Conservation (phyloP, 1,140 invertebrate genomes). For the Episyrphus balteatus region DNA sequence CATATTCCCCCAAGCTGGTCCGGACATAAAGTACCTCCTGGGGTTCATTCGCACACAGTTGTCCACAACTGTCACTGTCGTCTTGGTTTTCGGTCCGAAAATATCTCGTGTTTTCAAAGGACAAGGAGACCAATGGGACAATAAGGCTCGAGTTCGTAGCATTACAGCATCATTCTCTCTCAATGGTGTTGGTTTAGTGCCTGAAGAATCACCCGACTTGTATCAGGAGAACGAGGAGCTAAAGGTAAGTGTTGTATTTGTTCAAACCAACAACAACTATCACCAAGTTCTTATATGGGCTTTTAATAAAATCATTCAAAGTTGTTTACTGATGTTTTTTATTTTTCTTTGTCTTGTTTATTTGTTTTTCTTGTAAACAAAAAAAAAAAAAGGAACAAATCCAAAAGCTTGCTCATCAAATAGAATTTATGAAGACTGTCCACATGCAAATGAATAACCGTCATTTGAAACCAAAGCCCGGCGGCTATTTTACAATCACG, state of each 20-base stretch:
- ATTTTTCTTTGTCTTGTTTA: background rate
- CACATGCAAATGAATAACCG: conserved; percentile 86
- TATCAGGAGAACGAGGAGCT: conserved; percentile 84
- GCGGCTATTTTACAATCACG: conserved; percentile 60
- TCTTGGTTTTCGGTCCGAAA: conserved; percentile 77
- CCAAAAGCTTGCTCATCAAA: conserved; percentile 79
- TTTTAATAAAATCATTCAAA: too few relatives aligned
- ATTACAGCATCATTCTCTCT: conserved; percentile 74
- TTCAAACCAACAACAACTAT: background rate
- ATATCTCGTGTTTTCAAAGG: conserved; percentile 68
- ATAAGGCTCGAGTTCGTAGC: conserved; percentile 60
- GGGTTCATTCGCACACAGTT: conserved; percentile 78
- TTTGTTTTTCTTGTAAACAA: background rate
- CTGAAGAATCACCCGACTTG: conserved; percentile 70
- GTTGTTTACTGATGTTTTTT: background rate
- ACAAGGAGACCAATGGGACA: conserved; percentile 78
- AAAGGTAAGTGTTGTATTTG: conserved; percentile 45
- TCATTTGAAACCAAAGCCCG: conserved; percentile 70
- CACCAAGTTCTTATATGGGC: background rate
- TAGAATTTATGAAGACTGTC: conserved; percentile 86
- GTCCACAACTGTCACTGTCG: conserved; percentile 74
- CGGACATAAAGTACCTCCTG: conserved; percentile 78
- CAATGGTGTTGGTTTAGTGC: conserved; percentile 65
- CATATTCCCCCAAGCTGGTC: conserved; percentile 72
- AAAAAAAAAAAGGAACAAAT: conserved; percentile 60